Evolutionary conservation across 2,797 vertebrate genomes (phyloP).

Genomic region (Cyprinella venusta): DNA sequence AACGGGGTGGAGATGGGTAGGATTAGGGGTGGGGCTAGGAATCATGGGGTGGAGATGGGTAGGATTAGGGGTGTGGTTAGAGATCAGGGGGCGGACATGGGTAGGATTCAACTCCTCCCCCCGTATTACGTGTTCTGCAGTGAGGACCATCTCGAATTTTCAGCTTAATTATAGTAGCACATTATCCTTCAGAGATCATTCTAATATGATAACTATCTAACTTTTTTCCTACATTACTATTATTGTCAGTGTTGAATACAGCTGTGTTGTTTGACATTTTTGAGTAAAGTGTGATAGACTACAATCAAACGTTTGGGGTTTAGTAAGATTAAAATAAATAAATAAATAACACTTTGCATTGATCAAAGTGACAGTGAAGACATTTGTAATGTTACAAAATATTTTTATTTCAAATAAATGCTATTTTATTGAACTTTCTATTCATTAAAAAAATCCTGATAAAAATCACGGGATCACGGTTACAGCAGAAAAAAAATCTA

Average conservation of each 20-base stretch:
- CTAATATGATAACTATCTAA: background rate
- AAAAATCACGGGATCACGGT: background rate
- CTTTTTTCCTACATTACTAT: background rate
- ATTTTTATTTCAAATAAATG: background rate
- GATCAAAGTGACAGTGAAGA: too few species aligned
- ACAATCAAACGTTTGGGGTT: background rate
- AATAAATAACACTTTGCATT: too few species aligned
- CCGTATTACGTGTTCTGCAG: too few species aligned
- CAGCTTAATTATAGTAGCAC: too few species aligned
- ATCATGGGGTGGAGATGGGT: too few species aligned
- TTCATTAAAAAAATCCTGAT: background rate
- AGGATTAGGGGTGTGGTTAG: too few species aligned
- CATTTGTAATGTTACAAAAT: too few species aligned
- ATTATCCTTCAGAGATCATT: background rate
- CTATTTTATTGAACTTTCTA: background rate
- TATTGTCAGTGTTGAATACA: background rate
- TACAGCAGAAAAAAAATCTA: too few species aligned
- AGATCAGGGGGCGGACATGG: too few species aligned
- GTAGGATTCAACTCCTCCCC: too few species aligned
- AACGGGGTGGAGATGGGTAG: too few species aligned
- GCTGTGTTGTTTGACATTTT: background rate
- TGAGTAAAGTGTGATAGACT: background rate
- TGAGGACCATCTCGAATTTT: background rate
- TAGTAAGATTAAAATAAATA: background rate
- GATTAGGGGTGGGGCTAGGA: too few species aligned